Percentiles rank a stretch among this genome's conserved stretches.
These are phyloP conservation scores for Nezara viridula DNA, from an alignment of 2,888 invertebrate genomes.

Conservation along the genomic window DNA sequence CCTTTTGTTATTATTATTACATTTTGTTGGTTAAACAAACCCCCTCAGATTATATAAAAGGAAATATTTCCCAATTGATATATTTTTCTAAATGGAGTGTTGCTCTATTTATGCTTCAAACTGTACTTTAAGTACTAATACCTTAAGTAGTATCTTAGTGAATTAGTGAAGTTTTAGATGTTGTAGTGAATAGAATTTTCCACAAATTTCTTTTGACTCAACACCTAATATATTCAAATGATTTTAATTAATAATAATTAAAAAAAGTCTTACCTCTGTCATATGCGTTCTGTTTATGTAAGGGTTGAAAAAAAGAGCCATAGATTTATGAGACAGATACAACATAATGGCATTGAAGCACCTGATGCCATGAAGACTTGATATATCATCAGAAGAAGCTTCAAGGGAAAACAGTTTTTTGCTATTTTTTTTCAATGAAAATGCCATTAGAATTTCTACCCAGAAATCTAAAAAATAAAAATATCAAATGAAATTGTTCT, in stretches of 20 bases:
- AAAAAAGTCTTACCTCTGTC: slow-evolving; percentile 73
- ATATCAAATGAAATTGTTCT: slow-evolving; percentile 18
- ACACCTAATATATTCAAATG: not conserved
- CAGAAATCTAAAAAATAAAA: slow-evolving; percentile 66
- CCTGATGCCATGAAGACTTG: slow-evolving; percentile 77
- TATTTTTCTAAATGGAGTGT: too few relatives aligned
- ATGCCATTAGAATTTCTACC: slow-evolving; percentile 65
- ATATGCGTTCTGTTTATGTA: slow-evolving; percentile 77
- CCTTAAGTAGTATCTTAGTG: too few relatives aligned
- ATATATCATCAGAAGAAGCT: slow-evolving; percentile 73
- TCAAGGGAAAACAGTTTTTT: slow-evolving; percentile 72
- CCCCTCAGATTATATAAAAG: too few relatives aligned
- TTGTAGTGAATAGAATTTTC: too few relatives aligned
- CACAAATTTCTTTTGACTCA: too few relatives aligned
- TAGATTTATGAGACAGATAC: slow-evolving; percentile 78
- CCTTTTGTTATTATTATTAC: too few relatives aligned
- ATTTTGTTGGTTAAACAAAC: too few relatives aligned
- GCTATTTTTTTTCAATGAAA: slow-evolving; percentile 76
- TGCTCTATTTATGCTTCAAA: too few relatives aligned
- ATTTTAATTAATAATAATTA: slow-evolving; percentile 33
- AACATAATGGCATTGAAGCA: slow-evolving; percentile 77
- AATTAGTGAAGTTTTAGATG: too few relatives aligned
- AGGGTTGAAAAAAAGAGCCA: slow-evolving; percentile 79
- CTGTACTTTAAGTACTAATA: too few relatives aligned
- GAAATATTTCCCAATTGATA: too few relatives aligned